These are phyloP conservation scores for Zonitis immaculata DNA, from an alignment of 2,888 invertebrate genomes.

Conservation along the genomic window DNA sequence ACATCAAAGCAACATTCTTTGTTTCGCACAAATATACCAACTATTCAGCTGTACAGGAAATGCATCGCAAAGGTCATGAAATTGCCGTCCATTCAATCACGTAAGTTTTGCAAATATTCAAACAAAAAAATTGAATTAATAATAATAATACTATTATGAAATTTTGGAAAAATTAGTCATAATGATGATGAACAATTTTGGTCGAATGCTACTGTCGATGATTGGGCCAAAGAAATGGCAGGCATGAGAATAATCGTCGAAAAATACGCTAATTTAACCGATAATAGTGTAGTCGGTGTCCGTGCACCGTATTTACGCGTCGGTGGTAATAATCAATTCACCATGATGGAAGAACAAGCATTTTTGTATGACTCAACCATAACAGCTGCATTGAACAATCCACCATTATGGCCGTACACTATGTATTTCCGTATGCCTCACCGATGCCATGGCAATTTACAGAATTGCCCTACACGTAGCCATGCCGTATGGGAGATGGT, in stretches of 20 bases:
- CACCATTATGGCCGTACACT: constrained; percentile 96
- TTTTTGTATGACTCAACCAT: constrained; percentile 95
- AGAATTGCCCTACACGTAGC: constrained; percentile 85
- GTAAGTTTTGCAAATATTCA: too few relatives aligned
- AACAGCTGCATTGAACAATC: constrained; percentile 84
- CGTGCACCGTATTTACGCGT: constrained; percentile 86
- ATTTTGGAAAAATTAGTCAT: too few relatives aligned
- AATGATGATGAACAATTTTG: constrained; percentile 89
- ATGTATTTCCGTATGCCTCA: constrained; percentile 97
- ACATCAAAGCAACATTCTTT: constrained; percentile 89
- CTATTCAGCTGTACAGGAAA: constrained; percentile 89
- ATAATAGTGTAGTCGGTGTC: constrained; percentile 87
- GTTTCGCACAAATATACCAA: constrained; percentile 91
- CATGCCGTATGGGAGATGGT: constrained; percentile 97
- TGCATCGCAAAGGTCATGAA: constrained; percentile 87
- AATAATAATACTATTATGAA: too few relatives aligned
- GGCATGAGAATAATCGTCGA: constrained; percentile 88
- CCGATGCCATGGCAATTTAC: constrained; percentile 87
- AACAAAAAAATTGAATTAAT: too few relatives aligned
- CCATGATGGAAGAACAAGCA: constrained; percentile 95
- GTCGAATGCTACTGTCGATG: too few relatives aligned
- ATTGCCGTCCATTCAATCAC: constrained; percentile 92
- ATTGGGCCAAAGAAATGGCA: constrained; percentile 94
- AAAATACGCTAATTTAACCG: constrained; percentile 84
- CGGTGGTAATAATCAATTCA: constrained; percentile 93